Evolutionary conservation across 2,113 vertebrate species (phyloP).

Genomic region (Nothobranchius kuhntae): DNA sequence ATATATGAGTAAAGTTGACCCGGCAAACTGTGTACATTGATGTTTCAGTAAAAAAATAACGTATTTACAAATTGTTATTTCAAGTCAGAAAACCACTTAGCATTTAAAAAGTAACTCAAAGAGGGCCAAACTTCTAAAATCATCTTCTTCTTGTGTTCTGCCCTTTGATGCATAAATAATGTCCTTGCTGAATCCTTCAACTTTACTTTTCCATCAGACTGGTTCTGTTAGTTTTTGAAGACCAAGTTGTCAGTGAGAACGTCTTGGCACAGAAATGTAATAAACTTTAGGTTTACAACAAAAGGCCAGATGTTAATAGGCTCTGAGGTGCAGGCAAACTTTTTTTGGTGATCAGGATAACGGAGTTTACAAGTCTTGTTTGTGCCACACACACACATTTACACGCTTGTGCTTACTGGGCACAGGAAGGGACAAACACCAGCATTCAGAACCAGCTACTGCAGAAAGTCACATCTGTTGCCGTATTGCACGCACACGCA

Average conservation of each 20-base stretch:
- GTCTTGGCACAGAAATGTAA: constrained; percentile 37
- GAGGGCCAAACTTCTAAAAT: too few species aligned
- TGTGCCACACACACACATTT: constrained; percentile 28
- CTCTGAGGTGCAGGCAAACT: constrained; percentile 53
- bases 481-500: not conserved
- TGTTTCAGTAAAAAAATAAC: too few species aligned
- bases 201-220: constrained; percentile 48
- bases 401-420: constrained; percentile 6
- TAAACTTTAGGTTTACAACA: constrained; percentile 64
- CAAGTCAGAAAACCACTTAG: too few species aligned
- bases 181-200: constrained; percentile 45
- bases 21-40: too few species aligned
- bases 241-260: constrained; percentile 35
- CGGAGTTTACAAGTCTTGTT: constrained; percentile 54
- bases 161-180: constrained; percentile 1
- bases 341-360: constrained; percentile 60
- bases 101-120: too few species aligned
- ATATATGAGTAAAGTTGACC: too few species aligned
- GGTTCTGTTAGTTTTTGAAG: constrained; percentile 46
- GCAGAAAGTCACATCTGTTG: constrained; percentile 16
- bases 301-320: constrained; percentile 62
- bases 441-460: constrained; percentile 37
- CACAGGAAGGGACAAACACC: not conserved
- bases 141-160: too few species aligned
- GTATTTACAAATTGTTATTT: too few species aligned